Conservation (phyloP, 2,888 invertebrate species). For the Morpho achilles region DNA sequence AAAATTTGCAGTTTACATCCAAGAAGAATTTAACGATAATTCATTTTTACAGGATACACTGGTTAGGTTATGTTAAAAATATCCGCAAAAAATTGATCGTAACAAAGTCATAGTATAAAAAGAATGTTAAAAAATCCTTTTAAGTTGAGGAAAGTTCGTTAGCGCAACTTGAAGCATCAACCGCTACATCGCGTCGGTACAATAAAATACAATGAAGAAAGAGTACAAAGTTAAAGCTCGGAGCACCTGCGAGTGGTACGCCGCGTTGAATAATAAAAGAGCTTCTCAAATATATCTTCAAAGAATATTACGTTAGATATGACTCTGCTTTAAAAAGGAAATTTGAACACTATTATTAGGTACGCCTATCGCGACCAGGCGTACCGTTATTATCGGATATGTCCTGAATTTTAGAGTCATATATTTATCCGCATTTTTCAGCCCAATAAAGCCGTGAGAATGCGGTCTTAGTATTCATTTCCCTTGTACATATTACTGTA, state of each 20-base stretch:
- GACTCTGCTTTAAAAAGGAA: slow-evolving; percentile 12
- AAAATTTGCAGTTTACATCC: too few relatives aligned
- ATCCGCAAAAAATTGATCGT: too few relatives aligned
- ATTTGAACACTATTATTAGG: slow-evolving; percentile 4
- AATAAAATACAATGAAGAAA: slow-evolving; percentile 28
- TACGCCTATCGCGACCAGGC: background rate
- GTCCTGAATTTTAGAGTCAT: too few relatives aligned
- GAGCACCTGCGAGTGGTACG: slow-evolving; percentile 28
- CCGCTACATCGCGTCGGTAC: slow-evolving; percentile 14
- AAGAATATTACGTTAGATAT: slow-evolving; percentile 18
- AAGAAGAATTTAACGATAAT: too few relatives aligned
- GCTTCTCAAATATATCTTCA: slow-evolving; percentile 13
- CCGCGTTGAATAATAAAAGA: slow-evolving; percentile 28
- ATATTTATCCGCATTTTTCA: too few relatives aligned
- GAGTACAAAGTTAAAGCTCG: slow-evolving; percentile 26
- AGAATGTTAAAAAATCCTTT: slow-evolving; percentile 3
- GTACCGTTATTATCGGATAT: too few relatives aligned
- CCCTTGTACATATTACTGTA: too few relatives aligned
- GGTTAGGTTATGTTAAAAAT: too few relatives aligned
- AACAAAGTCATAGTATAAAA: too few relatives aligned
- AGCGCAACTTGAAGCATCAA: slow-evolving; percentile 11
- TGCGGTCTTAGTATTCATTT: too few relatives aligned
- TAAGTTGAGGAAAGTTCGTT: slow-evolving; percentile 9
- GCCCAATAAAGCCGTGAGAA: too few relatives aligned
- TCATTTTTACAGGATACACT: too few relatives aligned